Conservation (phyloP, 2,888 invertebrate genomes). For the Dinocampus coccinellae region DNA sequence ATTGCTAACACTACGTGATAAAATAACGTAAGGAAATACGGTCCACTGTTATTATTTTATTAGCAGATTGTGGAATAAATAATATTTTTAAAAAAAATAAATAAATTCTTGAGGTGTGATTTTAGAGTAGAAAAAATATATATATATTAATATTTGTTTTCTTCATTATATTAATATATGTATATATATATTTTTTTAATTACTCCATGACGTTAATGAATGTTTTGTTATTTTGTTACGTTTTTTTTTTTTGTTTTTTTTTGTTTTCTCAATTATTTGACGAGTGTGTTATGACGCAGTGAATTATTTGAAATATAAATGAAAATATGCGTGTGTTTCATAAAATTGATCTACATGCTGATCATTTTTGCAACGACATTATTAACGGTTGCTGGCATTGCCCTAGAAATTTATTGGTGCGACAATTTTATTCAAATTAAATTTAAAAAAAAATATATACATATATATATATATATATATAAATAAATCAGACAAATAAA, state of each 20-base stretch:
- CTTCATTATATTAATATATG: too few species aligned
- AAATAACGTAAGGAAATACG: conserved; percentile 53
- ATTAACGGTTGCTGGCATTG: background rate
- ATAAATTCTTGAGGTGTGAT: background rate
- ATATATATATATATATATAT: too few species aligned
- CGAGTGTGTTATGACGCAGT: background rate
- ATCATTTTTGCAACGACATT: background rate
- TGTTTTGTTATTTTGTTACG: background rate
- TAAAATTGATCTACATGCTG: background rate
- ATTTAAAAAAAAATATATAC: too few species aligned
- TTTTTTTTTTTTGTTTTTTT: too few species aligned
- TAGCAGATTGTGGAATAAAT: background rate
- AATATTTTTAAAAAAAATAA: background rate
- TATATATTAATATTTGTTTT: too few species aligned
- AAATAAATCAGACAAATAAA: background rate
- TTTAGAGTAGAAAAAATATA: background rate
- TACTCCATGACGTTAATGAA: background rate
- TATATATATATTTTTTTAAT: too few species aligned
- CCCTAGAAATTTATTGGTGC: background rate
- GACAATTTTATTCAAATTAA: too few species aligned
- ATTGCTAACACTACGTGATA: conserved; percentile 47
- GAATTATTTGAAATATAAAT: background rate
- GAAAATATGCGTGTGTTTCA: background rate
- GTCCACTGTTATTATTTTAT: background rate
- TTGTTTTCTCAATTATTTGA: background rate